Percentiles rank a stretch among this genome's conserved stretches.
Conservation (phyloP, 2,113 vertebrate genomes). For the Todiramphus chloris region DNA sequence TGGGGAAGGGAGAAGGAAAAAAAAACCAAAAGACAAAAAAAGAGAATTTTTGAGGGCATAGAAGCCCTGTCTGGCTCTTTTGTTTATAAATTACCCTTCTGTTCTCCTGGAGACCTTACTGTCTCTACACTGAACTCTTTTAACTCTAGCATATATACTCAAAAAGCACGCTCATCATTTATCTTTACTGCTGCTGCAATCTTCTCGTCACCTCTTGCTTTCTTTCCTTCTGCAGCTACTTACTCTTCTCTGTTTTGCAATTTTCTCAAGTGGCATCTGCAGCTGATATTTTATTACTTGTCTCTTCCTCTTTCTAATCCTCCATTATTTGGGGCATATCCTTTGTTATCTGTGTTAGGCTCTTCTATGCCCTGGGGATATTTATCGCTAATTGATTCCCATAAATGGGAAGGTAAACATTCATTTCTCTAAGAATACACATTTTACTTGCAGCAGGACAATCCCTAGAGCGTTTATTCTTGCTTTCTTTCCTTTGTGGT, state of each 20-base stretch:
- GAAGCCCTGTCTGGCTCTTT: conserved; percentile 49
- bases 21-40: not conserved
- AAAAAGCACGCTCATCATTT: conserved; percentile 48
- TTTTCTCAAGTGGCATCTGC: conserved; percentile 33
- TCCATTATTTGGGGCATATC: conserved; percentile 17
- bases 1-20: not conserved
- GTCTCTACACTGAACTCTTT: conserved; percentile 41
- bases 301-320: conserved; percentile 25
- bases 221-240: not conserved
- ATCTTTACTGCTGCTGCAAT: conserved; percentile 44
- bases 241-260: not conserved
- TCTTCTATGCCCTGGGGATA: not conserved
- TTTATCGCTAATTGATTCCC: conserved; percentile 43
- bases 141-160: not conserved
- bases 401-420: conserved; percentile 41
- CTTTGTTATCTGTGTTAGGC: conserved; percentile 15
- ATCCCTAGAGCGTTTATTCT: not conserved
- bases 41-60: not conserved
- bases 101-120: conserved; percentile 30
- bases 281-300: conserved; percentile 34
- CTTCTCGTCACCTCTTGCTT: conserved; percentile 29
- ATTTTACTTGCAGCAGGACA: not conserved
- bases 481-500: not conserved
- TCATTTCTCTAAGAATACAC: conserved; percentile 15
- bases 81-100: conserved; percentile 73